Evolutionary conservation across 1,140 invertebrate species (phyloP), one percentile per base, ranked within the genome.

Genomic region (Drosophila neocordata): DNA sequence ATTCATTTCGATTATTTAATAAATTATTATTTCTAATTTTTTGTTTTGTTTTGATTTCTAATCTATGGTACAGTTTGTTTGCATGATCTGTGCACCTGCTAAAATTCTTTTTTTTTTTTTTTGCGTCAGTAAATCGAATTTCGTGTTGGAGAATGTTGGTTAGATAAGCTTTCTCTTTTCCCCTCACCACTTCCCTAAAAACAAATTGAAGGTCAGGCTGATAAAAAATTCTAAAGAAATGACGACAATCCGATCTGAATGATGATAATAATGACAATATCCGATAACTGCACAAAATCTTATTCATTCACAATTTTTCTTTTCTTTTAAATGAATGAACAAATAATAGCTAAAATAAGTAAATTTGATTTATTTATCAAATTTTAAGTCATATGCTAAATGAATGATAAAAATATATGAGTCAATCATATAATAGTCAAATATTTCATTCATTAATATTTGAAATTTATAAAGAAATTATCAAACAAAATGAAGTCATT

Each of bases 1-100:
- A 31, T 35, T 48, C 11, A 13, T 35, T 44, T 52, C 55, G 51
- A 74, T 79, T 79, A 75, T 75, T 76, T 64, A 73, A 73, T 78
- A 52, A 77, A 66, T 66, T 48, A 48, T 48, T 48, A 48, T 48
- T 48, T 48, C 37, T 63, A 69, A 69, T 70, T 69, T 74, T 58
- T 48, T 59, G 27, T 31, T 31, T 38, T 56, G 62, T 73, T 70
- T 63, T 65, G 68, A 1, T 38, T 64, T 64, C 15, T 27, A 13
- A 34, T 34, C n/a, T 48, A 18, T 41, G 6, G 6, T 31, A 31
- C 27, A 15, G 0, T 48, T 8, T 44, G 41, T 44, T 44, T 48
- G 41, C 41, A 48, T 48, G 41, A 15, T 11, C 9, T 48, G 41
- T 51, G 22, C 24, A 55, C 59, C 59, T 55, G 48, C 15, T 20